Conservation (phyloP, 2,797 vertebrate genomes). For the Pristis pectinata region DNA sequence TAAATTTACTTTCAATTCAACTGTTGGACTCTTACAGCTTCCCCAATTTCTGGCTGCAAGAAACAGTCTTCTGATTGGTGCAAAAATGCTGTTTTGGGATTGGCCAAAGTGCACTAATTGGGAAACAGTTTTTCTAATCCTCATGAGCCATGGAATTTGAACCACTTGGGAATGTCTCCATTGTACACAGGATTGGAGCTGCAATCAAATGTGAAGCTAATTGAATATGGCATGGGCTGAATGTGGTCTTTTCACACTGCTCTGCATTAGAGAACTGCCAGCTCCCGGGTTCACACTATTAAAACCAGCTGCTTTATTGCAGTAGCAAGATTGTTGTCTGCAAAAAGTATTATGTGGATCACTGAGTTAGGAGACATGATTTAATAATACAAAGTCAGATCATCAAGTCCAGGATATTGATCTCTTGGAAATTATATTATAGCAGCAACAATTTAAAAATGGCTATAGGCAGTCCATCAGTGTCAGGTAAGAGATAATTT, state of each 20-base stretch:
- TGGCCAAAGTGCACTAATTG: neutral
- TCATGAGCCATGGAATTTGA: neutral
- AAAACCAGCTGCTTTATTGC: slow-evolving; percentile 12
- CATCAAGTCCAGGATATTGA: neutral
- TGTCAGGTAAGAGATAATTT: neutral
- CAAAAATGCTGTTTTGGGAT: neutral
- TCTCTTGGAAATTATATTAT: slow-evolving; percentile 14
- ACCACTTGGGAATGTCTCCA: neutral
- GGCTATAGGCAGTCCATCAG: neutral
- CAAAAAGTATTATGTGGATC: neutral
- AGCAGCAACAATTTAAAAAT: neutral
- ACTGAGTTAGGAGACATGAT: neutral
- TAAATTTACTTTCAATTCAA: neutral
- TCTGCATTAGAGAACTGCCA: neutral
- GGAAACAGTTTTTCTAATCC: neutral
- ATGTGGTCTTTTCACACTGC: neutral
- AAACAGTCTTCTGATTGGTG: neutral
- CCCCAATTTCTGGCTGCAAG: neutral
- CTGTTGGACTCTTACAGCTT: neutral
- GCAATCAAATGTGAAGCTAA: neutral
- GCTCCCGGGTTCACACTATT: neutral
- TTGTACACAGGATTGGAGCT: neutral
- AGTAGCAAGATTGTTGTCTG: neutral
- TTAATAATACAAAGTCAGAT: neutral
- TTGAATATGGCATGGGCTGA: neutral